Conservation (phyloP, 1,140 invertebrate genomes). For the Dermatophagoides farinae region DNA sequence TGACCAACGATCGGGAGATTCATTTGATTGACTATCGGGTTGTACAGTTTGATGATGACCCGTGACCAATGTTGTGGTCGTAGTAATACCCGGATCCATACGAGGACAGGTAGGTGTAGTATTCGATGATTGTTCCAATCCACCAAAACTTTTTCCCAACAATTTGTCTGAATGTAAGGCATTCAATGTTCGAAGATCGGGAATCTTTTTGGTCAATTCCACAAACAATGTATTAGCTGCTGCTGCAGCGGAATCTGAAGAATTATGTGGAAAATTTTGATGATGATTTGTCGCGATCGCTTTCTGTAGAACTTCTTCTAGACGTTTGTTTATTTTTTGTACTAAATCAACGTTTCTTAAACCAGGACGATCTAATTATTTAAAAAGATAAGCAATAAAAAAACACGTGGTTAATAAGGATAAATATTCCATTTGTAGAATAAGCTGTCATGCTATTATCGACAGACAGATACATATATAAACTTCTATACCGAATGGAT, state of each 20-base stretch:
- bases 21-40: background rate
- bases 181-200: slow-evolving; percentile 79
- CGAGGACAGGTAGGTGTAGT: background rate
- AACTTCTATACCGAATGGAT: too few species aligned
- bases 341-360: slow-evolving; percentile 74
- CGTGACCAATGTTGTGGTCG: background rate
- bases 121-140: slow-evolving; percentile 10
- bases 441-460: too few species aligned
- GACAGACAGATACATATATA: too few species aligned
- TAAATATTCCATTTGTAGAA: too few species aligned
- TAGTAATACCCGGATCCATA: background rate
- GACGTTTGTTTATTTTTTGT: slow-evolving; percentile 68
- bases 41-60: background rate
- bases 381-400: background rate
- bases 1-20: background rate
- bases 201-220: slow-evolving; percentile 77
- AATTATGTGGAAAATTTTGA: slow-evolving; percentile 28
- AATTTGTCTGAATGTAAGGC: slow-evolving; percentile 88
- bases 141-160: slow-evolving; percentile 69
- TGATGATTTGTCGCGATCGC: slow-evolving; percentile 54
- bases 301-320: slow-evolving; percentile 64
- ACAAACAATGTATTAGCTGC: slow-evolving; percentile 39
- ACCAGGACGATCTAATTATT: slow-evolving; percentile 53
- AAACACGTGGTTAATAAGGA: background rate
- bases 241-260: slow-evolving; percentile 28